These are phyloP conservation scores for Onchidella celtica DNA, from an alignment of 2,888 invertebrate genomes.

Conservation along the genomic window DNA sequence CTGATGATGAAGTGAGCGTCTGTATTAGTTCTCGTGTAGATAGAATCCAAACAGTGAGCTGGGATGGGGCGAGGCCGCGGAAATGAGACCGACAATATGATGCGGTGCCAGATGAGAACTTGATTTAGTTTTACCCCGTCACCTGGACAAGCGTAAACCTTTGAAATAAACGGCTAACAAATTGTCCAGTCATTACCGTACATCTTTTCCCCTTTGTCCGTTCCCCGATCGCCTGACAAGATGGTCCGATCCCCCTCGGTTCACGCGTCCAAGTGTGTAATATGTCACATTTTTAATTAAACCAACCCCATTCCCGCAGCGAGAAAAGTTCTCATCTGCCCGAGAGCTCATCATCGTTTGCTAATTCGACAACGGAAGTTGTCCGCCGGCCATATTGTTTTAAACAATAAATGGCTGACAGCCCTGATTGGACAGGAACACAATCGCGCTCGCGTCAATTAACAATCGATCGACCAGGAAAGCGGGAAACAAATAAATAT, in stretches of 20 bases:
- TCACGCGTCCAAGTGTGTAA: neutral
- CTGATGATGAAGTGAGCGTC: too few species aligned
- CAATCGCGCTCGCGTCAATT: conserved; percentile 3
- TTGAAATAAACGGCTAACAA: too few species aligned
- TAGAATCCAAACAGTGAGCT: too few species aligned
- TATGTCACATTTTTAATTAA: conserved; percentile 36
- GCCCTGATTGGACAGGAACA: neutral
- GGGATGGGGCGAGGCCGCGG: too few species aligned
- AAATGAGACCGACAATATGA: too few species aligned
- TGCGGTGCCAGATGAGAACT: too few species aligned
- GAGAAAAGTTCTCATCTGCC: neutral
- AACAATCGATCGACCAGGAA: neutral
- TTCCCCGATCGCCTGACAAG: neutral
- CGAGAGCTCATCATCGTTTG: conserved; percentile 30
- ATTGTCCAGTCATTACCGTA: neutral
- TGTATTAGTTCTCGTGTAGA: too few species aligned
- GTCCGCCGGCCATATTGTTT: conserved; percentile 31
- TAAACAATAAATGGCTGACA: conserved; percentile 37
- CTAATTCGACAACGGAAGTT: conserved; percentile 40
- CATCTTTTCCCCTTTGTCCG: neutral
- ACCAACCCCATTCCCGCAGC: neutral
- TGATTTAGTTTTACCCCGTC: too few species aligned
- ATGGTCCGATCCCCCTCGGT: neutral
- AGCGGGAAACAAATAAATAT: conserved; percentile 13
- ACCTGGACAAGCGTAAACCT: too few species aligned